A percentile compares a stretch with the other conserved stretches of the same genome.
phyloP scores from a whole-genome alignment of 2,888 invertebrate species.

The Neelides folsomi region DNA sequence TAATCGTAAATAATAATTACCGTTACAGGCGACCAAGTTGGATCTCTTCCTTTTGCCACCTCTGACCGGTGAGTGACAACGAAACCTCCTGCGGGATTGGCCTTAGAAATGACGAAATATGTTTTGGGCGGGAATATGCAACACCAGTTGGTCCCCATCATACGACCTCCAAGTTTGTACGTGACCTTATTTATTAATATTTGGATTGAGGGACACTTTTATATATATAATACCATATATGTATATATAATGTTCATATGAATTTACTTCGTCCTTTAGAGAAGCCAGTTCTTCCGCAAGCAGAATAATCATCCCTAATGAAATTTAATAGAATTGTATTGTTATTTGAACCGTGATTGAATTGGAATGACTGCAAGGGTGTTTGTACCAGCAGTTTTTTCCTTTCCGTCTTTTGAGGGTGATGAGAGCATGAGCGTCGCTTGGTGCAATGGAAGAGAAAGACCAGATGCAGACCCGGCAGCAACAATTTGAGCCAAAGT shows the following conservation, averaged over 20 bases:
- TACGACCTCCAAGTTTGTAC: conserved; percentile 25
- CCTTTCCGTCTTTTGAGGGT: background rate
- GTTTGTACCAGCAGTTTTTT: conserved; percentile 8
- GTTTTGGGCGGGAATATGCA: conserved; percentile 20
- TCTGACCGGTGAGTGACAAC: conserved; percentile 41
- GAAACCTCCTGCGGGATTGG: conserved; percentile 38
- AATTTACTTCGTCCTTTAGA: conserved; percentile 29
- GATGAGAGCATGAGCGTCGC: conserved; percentile 9
- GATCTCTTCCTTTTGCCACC: conserved; percentile 36
- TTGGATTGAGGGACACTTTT: background rate
- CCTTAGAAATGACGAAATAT: conserved; percentile 35
- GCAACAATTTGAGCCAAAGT: conserved; percentile 28
- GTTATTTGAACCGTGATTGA: too few relatives aligned
- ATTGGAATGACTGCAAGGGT: too few relatives aligned
- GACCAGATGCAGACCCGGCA: conserved; percentile 19
- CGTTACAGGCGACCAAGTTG: conserved; percentile 43
- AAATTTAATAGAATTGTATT: too few relatives aligned
- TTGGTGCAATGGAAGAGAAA: conserved; percentile 15
- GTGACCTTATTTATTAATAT: conserved; percentile 16
- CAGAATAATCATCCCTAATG: conserved; percentile 23
- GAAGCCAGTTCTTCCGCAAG: conserved; percentile 31
- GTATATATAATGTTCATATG: background rate
- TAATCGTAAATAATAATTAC: too few relatives aligned
- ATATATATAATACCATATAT: background rate
- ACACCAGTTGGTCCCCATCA: conserved; percentile 17